Percentiles rank a stretch among this genome's conserved stretches.
Evolutionary conservation across 2,113 vertebrate species (phyloP).

Genomic region (Chionomys nivalis): DNA sequence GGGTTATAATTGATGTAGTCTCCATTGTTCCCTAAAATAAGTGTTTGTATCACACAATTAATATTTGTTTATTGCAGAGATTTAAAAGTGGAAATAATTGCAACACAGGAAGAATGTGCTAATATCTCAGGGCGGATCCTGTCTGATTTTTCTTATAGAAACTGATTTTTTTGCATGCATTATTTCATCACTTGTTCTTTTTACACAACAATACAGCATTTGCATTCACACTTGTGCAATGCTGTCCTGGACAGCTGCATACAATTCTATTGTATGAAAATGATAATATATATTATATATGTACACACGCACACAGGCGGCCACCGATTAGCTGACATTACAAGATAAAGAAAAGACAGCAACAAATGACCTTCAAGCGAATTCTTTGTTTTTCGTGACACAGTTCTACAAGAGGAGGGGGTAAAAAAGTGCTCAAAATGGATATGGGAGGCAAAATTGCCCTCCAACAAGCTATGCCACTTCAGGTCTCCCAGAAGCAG

Average conservation of each 20-base stretch:
- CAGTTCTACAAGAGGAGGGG: slow-evolving; percentile 8
- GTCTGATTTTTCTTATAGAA: not conserved
- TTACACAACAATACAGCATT: not conserved
- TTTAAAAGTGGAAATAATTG: not conserved
- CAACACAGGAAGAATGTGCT: not conserved
- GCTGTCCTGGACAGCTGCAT: not conserved
- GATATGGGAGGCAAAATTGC: not conserved
- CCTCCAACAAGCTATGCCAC: not conserved
- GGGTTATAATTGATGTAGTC: slow-evolving; percentile 1
- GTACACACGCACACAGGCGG: not conserved
- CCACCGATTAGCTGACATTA: slow-evolving; percentile 26
- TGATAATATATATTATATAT: not conserved
- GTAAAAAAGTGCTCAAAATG: not conserved
- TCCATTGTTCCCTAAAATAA: not conserved
- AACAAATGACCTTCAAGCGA: not conserved
- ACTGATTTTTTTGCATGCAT: not conserved
- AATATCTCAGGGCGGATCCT: not conserved
- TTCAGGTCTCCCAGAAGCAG: not conserved
- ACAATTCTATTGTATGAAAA: slow-evolving; percentile 9
- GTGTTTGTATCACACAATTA: slow-evolving; percentile 44
- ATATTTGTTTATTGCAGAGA: not conserved
- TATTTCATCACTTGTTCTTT: slow-evolving; percentile 1
- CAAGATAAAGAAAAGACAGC: not conserved
- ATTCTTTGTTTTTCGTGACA: slow-evolving; percentile 35
- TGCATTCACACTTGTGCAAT: not conserved